Evolutionary conservation across 2,888 invertebrate genomes (phyloP), one percentile per base, ranked within the genome.

Genomic region (Dasypolia templi): DNA sequence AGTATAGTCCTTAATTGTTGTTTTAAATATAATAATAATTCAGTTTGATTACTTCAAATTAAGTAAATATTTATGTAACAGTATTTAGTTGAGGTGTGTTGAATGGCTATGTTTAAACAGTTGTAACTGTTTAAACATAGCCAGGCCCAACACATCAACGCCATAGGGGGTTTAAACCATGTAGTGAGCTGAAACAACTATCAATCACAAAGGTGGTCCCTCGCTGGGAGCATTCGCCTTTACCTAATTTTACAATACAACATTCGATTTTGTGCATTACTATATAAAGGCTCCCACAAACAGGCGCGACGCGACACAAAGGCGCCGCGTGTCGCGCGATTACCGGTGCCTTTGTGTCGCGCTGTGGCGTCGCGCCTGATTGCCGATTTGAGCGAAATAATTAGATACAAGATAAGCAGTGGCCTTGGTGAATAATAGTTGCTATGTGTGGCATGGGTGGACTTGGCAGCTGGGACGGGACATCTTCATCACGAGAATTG

Each of bases 361-460:
- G n/a, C n/a, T n/a, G n/a, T n/a, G n/a, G n/a, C n/a, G n/a, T n/a
- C n/a, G n/a, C n/a, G n/a, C n/a, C n/a, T n/a, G n/a, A n/a, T n/a
- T n/a, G n/a, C n/a, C n/a, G n/a, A n/a, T n/a, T n/a, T n/a, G n/a
- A n/a, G n/a, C n/a, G n/a, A n/a, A n/a, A n/a, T n/a, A 87, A 82
- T 86, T 71, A 26, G 66, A 62, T 29, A 32, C 11, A 29, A 73
- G 84, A 87, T 82, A 87, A 79, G 79, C 72, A 35, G 44, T n/a
- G 82, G 61, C 76, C 82, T 84, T 78, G 72, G 53, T 71, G 62
- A 70, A 67, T 49, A 72, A 3, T 72, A 3, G 81, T 81, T 74
- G 49, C 81, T 71, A 74, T 58, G 78, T 64, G 35, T 26, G 39
- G 7, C n/a, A 29, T 2, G n/a, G 32, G 55, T 53, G 29, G 14